Evolutionary conservation across 2,113 vertebrate genomes (phyloP), one percentile per base, ranked within the genome.

Genomic region (Lampris megalopsis): DNA sequence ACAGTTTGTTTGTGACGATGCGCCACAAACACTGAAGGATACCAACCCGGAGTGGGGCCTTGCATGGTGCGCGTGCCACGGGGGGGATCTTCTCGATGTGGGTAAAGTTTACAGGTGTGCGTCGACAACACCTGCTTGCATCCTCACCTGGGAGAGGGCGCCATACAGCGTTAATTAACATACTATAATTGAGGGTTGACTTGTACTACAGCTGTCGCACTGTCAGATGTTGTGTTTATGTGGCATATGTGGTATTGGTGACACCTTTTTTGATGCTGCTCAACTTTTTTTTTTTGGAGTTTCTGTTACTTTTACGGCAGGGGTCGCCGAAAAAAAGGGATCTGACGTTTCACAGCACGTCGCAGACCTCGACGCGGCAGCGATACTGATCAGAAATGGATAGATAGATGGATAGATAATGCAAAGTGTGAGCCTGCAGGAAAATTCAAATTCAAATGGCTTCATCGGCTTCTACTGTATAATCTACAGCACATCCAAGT

Each of bases 41-140:
- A 68, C 70, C 50, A 87, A 68, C 79, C 4, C 70, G 53, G 66
- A 47, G 36, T 47, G 2, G n/a, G 61, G 76, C 71, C 86, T 60
- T 58, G 75, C 77, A 72, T 75, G 24, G 24, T 24, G 24, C 24
- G 63, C 66, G 71, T 5, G 68, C 79, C 72, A 7, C 69, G 36
- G 88, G 87, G 83, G 80, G 82, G 24, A 24, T 24, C 24, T 82
- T 71, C 0, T 63, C 68, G 65, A 58, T 4, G 75, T 10, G 71
- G 68, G 81, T 78, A 80, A 81, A 81, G 86, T 84, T 90, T 91
- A 85, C 89, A 94, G 88, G 90, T 91, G 91, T 83, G 79, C 3
- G 2, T 56, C 42, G 49, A 57, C 61, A 75, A 81, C 89, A 92
- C 90, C 92, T 93, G 91, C 80, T 58, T 37, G 2, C 10, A 70